Percentiles rank a stretch among this genome's conserved stretches.
Conservation (phyloP, 2,113 vertebrate species). For the Nansenia antarctica region DNA sequence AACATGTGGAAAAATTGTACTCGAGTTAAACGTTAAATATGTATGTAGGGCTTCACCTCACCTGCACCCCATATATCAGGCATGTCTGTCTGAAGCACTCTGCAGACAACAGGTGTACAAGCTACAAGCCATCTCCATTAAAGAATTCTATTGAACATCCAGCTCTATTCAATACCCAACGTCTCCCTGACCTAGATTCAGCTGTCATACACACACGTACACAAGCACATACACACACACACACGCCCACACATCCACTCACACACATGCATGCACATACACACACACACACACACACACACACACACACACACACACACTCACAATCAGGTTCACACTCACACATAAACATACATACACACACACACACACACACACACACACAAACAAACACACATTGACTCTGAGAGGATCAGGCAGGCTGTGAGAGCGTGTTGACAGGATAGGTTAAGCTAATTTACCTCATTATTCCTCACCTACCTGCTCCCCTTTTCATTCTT, state of each 20-base stretch:
- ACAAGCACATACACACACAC: background rate
- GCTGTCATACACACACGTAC: constrained; percentile 9
- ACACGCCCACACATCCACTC: background rate
- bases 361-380: background rate
- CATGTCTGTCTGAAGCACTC: background rate
- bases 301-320: background rate
- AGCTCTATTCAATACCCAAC: constrained; percentile 22
- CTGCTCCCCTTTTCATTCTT: background rate
- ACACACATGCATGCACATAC: constrained; percentile 2
- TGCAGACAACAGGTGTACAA: background rate
- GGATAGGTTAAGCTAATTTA: background rate
- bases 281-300: background rate
- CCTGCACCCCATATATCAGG: background rate
- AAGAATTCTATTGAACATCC: constrained; percentile 1
- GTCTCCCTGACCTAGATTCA: constrained; percentile 48
- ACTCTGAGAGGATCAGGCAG: constrained; percentile 6
- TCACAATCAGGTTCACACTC: background rate
- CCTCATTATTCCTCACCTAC: background rate
- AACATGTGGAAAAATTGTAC: too few relatives aligned
- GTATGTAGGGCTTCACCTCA: constrained; percentile 33
- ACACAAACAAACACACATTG: background rate
- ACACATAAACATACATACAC: background rate
- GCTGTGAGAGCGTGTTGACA: background rate
- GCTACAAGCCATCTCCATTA: background rate
- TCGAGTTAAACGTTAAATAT: too few relatives aligned